Evolutionary conservation across 2,113 vertebrate species (phyloP).

Genomic region (Microtus ochrogaster): DNA sequence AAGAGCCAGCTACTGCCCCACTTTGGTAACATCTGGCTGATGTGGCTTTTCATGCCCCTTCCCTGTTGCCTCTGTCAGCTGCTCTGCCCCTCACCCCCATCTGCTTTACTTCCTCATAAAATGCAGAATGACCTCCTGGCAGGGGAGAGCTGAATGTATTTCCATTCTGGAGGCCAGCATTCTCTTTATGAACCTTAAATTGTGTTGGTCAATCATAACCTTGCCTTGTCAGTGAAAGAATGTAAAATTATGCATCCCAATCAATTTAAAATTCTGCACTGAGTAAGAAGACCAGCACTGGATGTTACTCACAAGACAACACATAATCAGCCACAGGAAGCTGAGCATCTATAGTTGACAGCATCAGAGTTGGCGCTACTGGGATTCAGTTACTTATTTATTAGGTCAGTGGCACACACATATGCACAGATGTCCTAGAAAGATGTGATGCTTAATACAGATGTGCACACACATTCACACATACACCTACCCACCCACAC

Average conservation of each 20-base stretch:
- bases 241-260: background rate
- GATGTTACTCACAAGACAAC: background rate
- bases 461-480: rapidly evolving
- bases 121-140: background rate
- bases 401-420: background rate
- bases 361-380: background rate
- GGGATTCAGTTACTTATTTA: background rate
- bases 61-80: background rate
- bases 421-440: background rate
- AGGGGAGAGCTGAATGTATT: background rate
- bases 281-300: background rate
- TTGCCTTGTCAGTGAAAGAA: background rate
- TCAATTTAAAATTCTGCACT: conserved; percentile 21
- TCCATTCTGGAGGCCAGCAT: background rate
- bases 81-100: background rate
- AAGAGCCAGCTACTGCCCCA: rapidly evolving
- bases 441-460: background rate
- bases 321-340: background rate
- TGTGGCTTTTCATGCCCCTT: background rate
- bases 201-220: conserved; percentile 21
- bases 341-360: rapidly evolving
- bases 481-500: background rate
- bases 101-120: background rate
- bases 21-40: too few relatives aligned
- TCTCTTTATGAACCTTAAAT: conserved; percentile 31